phyloP scores from a whole-genome alignment of 2,797 vertebrate species.

The Phyllotis vaccarum region DNA sequence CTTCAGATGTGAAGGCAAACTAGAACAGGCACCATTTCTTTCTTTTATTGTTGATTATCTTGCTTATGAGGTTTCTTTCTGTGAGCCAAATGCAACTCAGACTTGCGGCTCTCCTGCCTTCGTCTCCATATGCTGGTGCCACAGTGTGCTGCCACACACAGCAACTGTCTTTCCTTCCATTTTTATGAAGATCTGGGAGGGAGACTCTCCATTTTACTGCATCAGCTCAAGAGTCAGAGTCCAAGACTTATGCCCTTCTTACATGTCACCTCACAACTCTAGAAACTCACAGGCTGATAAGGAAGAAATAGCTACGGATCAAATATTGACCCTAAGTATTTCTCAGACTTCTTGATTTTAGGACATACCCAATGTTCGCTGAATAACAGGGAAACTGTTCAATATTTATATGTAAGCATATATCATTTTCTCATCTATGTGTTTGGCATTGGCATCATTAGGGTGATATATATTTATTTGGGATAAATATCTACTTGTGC shows the following conservation, averaged over 20 bases:
- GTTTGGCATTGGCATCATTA: constrained; percentile 42
- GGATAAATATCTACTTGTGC: constrained; percentile 16
- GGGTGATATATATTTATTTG: constrained; percentile 26
- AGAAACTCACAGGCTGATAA: not conserved
- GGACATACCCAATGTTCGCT: not conserved
- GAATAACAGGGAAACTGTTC: not conserved
- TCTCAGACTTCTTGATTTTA: constrained; percentile 4
- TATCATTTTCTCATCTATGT: constrained; percentile 11
- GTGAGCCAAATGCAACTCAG: not conserved
- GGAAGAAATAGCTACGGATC: not conserved
- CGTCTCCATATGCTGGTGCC: rapidly evolving
- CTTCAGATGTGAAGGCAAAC: not conserved
- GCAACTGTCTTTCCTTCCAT: not conserved
- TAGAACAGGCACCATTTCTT: not conserved
- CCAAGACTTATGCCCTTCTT: not conserved
- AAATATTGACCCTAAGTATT: constrained; percentile 33
- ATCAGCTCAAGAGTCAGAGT: not conserved
- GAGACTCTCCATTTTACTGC: not conserved
- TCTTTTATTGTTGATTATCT: not conserved
- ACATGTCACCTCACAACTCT: not conserved
- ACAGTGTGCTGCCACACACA: not conserved
- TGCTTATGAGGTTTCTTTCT: not conserved
- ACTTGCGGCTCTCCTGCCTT: not conserved
- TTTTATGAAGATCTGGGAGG: not conserved
- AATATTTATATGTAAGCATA: constrained; percentile 37